Conservation (phyloP, 1,140 invertebrate genomes). For the Brachionus rotundiformis region DNA sequence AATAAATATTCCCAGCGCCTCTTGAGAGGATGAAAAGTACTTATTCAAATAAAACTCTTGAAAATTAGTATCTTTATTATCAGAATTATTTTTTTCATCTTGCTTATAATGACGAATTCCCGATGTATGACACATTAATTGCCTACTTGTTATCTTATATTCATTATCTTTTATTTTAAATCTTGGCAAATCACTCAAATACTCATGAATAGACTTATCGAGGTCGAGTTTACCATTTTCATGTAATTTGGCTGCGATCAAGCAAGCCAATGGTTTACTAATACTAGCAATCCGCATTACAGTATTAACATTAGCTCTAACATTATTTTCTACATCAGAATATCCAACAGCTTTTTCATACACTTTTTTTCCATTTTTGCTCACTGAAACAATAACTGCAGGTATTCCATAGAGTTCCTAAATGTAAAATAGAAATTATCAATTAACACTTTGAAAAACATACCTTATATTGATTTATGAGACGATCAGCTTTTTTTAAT, state of each 20-base stretch:
- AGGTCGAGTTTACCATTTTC: slow-evolving; percentile 69
- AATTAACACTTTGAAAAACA: too few species aligned
- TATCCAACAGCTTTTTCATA: slow-evolving; percentile 67
- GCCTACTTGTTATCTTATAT: slow-evolving; percentile 65
- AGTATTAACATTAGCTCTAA: slow-evolving; percentile 65
- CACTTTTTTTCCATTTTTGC: not conserved
- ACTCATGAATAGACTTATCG: slow-evolving; percentile 68
- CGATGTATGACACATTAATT: slow-evolving; percentile 66
- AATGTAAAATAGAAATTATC: too few species aligned
- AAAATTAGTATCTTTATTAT: slow-evolving; percentile 54
- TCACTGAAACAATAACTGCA: not conserved
- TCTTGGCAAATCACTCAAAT: slow-evolving; percentile 66
- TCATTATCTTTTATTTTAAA: slow-evolving; percentile 58
- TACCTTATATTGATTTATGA: slow-evolving; percentile 24
- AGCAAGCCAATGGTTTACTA: slow-evolving; percentile 69
- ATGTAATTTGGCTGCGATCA: slow-evolving; percentile 66
- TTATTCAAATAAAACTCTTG: slow-evolving; percentile 64
- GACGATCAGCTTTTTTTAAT: not conserved
- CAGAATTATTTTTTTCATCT: slow-evolving; percentile 54
- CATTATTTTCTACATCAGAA: slow-evolving; percentile 69
- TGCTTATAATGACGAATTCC: slow-evolving; percentile 69
- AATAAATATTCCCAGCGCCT: slow-evolving; percentile 68
- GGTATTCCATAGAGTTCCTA: slow-evolving; percentile 42
- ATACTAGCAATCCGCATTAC: slow-evolving; percentile 72
- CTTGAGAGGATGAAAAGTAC: slow-evolving; percentile 63